phyloP scores from a whole-genome alignment of 2,797 vertebrate species.

The Falco biarmicus region DNA sequence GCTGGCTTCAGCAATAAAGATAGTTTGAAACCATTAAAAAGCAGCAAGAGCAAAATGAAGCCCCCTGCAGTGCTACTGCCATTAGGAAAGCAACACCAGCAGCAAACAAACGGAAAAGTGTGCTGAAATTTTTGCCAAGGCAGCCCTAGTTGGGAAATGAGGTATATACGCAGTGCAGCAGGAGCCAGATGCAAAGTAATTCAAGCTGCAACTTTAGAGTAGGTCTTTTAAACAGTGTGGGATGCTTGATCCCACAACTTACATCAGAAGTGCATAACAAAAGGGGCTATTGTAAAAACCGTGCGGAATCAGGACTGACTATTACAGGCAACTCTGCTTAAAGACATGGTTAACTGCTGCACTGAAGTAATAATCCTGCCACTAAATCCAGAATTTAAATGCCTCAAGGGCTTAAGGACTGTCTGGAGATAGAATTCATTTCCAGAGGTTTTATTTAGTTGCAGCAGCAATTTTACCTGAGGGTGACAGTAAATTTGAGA shows the following conservation, averaged over 20 bases:
- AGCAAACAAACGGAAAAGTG: neutral
- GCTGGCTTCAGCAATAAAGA: neutral
- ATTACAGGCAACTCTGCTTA: neutral
- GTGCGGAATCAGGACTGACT: neutral
- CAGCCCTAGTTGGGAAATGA: neutral
- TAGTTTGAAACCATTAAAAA: neutral
- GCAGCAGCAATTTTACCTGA: slow-evolving; percentile 67
- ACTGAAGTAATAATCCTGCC: slow-evolving; percentile 56
- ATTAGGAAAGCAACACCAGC: neutral
- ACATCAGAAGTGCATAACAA: neutral
- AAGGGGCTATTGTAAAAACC: neutral
- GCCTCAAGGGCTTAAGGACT: slow-evolving; percentile 60
- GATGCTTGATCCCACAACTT: neutral
- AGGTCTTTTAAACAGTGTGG: neutral
- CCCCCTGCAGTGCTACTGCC: neutral
- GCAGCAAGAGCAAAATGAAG: neutral
- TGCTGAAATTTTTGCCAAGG: neutral
- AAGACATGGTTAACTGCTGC: slow-evolving; percentile 30
- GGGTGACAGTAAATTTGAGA: slow-evolving; percentile 59
- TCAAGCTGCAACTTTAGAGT: neutral
- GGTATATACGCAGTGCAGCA: neutral
- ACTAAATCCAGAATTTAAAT: slow-evolving; percentile 70
- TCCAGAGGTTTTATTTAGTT: slow-evolving; percentile 70
- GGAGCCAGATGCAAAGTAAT: neutral
- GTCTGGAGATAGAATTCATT: slow-evolving; percentile 63